phyloP scores from a whole-genome alignment of 2,797 vertebrate genomes.

The Enteromius afrohamiltoni region DNA sequence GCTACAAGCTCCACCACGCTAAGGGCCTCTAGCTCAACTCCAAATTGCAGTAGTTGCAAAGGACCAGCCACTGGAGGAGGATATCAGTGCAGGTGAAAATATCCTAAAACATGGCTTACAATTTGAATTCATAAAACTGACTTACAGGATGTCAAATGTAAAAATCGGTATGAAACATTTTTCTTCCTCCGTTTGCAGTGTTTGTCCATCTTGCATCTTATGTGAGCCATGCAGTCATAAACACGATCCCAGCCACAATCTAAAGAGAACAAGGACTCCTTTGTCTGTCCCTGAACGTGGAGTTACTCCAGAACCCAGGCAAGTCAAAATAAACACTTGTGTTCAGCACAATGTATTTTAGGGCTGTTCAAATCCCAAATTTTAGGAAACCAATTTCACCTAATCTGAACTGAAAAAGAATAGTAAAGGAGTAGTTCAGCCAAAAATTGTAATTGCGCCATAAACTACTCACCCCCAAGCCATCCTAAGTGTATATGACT shows the following conservation, averaged over 20 bases:
- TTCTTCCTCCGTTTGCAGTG: constrained; percentile 71
- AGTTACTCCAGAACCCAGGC: constrained; percentile 81
- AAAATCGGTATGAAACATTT: not conserved
- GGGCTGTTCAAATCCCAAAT: not conserved
- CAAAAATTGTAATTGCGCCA: not conserved
- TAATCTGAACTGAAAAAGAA: not conserved
- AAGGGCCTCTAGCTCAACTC: constrained; percentile 84
- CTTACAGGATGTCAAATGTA: not conserved
- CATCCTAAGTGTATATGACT: no score
- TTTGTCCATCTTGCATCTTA: constrained; percentile 91
- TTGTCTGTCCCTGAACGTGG: constrained; percentile 81
- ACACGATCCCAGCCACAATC: constrained; percentile 88
- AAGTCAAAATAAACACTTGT: constrained; percentile 55
- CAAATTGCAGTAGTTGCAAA: constrained; percentile 90
- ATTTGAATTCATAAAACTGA: not conserved
- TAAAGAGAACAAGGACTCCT: constrained; percentile 91
- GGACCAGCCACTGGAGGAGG: constrained; percentile 88
- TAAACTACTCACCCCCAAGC: not conserved
- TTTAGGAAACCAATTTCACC: not conserved
- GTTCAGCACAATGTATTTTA: not conserved
- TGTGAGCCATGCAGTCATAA: constrained; percentile 89
- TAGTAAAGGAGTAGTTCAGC: not conserved
- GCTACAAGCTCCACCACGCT: constrained; percentile 68
- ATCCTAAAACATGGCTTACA: not conserved
- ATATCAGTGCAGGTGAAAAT: constrained; percentile 93